Percentiles rank a stretch among this genome's conserved stretches.
Conservation (phyloP, 2,888 invertebrate species). For the Microctonus brassicae region DNA sequence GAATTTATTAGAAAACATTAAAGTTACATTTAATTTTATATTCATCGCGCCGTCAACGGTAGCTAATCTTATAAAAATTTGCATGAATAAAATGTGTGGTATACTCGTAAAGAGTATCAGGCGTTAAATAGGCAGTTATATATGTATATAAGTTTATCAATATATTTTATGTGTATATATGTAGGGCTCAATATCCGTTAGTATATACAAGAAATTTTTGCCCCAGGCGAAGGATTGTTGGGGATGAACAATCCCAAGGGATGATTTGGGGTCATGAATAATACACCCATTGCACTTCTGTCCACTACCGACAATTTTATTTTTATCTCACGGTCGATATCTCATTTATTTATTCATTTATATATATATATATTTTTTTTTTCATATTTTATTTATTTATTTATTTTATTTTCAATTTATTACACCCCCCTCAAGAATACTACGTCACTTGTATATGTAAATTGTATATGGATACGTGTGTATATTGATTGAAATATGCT, state of each 20-base stretch:
- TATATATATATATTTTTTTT: not conserved
- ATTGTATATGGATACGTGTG: conserved; percentile 8
- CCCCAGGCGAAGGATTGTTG: conserved; percentile 6
- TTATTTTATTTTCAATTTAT: conserved; percentile 8
- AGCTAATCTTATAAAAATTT: not conserved
- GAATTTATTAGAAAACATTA: not conserved
- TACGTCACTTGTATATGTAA: conserved; percentile 7
- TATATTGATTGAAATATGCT: conserved; percentile 28
- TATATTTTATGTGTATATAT: not conserved
- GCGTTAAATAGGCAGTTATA: not conserved
- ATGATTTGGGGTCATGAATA: conserved; percentile 32
- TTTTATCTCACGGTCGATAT: not conserved
- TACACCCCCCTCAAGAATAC: conserved; percentile 3
- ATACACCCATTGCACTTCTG: conserved; percentile 25
- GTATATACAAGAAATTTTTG: conserved; percentile 25
- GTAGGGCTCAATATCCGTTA: conserved; percentile 2
- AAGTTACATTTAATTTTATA: not conserved
- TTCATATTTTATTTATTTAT: not conserved
- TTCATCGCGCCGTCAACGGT: not conserved
- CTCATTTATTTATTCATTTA: not conserved
- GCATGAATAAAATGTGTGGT: not conserved
- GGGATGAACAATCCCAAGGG: conserved; percentile 32
- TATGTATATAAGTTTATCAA: conserved; percentile 1
- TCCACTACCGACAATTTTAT: conserved; percentile 4
- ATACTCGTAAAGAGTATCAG: not conserved